Conservation (phyloP, 1,140 invertebrate species). For the roundworm (Caenorhabditis elegans) region WBcel235 BX284606.5:7387501-7388000, state of each 20-base stretch:
- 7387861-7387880: neutral
- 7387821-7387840: slow-evolving; percentile 47
- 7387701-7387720: slow-evolving; percentile 62
- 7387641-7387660: too few species aligned
- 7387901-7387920: neutral
- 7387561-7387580: slow-evolving; percentile 57
- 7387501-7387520: slow-evolving; percentile 64
- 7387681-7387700: slow-evolving; percentile 55
- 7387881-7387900: slow-evolving; percentile 14
- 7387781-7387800: slow-evolving; percentile 64
- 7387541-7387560: slow-evolving; percentile 61
- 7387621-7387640: too few species aligned
- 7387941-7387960: slow-evolving; percentile 1
- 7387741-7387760: slow-evolving; percentile 65
- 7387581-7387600: slow-evolving; percentile 3
- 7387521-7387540: slow-evolving; percentile 64
- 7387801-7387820: slow-evolving; percentile 65
- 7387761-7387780: slow-evolving; percentile 66
- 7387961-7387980: slow-evolving; percentile 12
- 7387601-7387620: neutral
- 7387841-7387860: neutral
- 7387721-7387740: slow-evolving; percentile 63
- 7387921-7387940: neutral
- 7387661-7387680: too few species aligned
- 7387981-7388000: neutral